A percentile compares a stretch with the other conserved stretches of the same genome.
Conservation (phyloP, 1,140 invertebrate genomes). For the Heliconius hewitsoni region DNA sequence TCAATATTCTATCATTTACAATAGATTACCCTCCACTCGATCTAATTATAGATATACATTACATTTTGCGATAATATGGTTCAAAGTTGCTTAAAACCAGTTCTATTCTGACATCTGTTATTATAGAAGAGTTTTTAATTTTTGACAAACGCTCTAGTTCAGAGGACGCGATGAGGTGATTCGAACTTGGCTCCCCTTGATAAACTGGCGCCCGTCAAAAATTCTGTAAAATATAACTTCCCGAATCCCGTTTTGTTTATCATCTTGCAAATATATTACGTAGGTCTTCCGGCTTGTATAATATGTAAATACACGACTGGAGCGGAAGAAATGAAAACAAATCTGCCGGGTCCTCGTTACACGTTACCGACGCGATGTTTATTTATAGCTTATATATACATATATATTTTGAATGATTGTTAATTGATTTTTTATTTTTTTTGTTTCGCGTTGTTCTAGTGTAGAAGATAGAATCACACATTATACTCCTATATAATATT, state of each 20-base stretch:
- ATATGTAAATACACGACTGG: slow-evolving; percentile 68
- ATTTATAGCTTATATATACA: slow-evolving; percentile 31
- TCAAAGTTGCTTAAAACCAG: neutral
- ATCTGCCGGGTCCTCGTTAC: slow-evolving; percentile 56
- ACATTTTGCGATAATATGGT: neutral
- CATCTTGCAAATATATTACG: slow-evolving; percentile 67
- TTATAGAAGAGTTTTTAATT: slow-evolving; percentile 43
- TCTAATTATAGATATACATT: neutral
- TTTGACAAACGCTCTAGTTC: slow-evolving; percentile 54
- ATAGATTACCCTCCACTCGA: neutral
- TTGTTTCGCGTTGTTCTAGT: neutral
- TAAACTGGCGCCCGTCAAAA: slow-evolving; percentile 50
- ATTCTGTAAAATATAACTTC: slow-evolving; percentile 68
- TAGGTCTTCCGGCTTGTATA: slow-evolving; percentile 62
- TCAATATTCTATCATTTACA: neutral
- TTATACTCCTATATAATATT: too few relatives aligned
- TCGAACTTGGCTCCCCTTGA: slow-evolving; percentile 41
- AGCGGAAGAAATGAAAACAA: slow-evolving; percentile 71
- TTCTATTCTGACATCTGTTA: neutral
- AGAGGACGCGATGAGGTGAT: slow-evolving; percentile 50
- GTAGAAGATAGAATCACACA: too few relatives aligned
- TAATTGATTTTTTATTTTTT: neutral
- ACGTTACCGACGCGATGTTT: slow-evolving; percentile 42
- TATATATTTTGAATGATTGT: slow-evolving; percentile 17
- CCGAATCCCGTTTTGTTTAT: slow-evolving; percentile 65